Evolutionary conservation across 2,113 vertebrate species (phyloP), one percentile per base, ranked within the genome.

Genomic region (Tamias sibiricus): DNA sequence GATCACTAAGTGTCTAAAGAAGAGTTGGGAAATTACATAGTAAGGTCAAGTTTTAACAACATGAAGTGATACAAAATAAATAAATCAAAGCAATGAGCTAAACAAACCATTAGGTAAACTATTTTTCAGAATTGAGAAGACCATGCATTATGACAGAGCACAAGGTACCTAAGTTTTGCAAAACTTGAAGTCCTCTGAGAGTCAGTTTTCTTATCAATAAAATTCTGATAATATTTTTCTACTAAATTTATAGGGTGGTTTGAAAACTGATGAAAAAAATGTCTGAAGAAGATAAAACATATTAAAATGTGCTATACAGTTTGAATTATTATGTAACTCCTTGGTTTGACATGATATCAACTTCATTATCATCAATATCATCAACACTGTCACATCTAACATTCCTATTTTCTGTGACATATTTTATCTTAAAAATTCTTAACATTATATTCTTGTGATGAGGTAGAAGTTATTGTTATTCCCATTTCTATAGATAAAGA

Each of bases 11-110:
- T 71, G 2, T 40, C 62, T 44, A 44, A 95, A 77, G 12, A 57
- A 9, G n/a, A 76, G 14, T 83, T 79, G 66, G 47, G 6, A 94
- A 83, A 77, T 66, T 86, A 87, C 75, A 12, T 92, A 84, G n/a
- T 94, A 66, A 77, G 72, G 87, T 37, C 42, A 66, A 90, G 93
- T 95, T 9, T n/a, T 80, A 28, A 68, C 42, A 72, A 68, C 28
- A 28, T 44, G 35, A 83, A 59, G 42, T 77, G 64, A 87, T 79
- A 79, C 8, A 16, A 85, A 95, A 4, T 57, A 44, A 76, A 32
- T 22, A 59, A 91, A 92, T 22, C 5, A 81, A 54, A 86, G 17
- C 26, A 81, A 52, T 69, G 10, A 92, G 66, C 83, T 91, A n/a
- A n/a, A n/a, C n/a, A 87, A 68, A 76, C 52, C 26, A 49, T 19